Evolutionary conservation across 2,113 vertebrate genomes (phyloP), one percentile per base, ranked within the genome.

Genomic region (Platycercus adscitus): DNA sequence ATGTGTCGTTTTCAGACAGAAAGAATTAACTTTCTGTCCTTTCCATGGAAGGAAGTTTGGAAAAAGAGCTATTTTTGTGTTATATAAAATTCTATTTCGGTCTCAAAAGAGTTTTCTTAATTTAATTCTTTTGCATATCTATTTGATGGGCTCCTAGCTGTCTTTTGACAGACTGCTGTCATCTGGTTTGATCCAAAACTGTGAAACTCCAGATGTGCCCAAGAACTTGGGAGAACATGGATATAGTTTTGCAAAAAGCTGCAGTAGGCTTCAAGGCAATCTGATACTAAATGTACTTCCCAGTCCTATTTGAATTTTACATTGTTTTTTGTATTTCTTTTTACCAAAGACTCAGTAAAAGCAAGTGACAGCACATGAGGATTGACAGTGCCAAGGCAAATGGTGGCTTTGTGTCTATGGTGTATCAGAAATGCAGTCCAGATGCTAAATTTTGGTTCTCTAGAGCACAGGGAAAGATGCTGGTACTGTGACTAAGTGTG

Each of bases 111-210:
- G 85, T 88, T 93, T 96, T 97, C 80, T 93, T 91, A 88, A 8
- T 96, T 58, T 86, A 81, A 95, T 93, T 86, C 88, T 83, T 91
- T 95, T 90, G 56, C 93, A 92, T 96, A 93, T 92, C 83, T 93
- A 75, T 86, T 86, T 90, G 88, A 94, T 96, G 93, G 90, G 95
- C 92, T 97, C 60, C 92, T 97, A 92, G 93, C 95, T 95, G 73
- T 91, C 95, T 94, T 92, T 93, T 96, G 93, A 95, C 90, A 96
- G 95, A 96, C 96, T 96, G 88, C 95, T 96, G 92, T 97, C 95
- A 96, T 94, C 91, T 91, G 95, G 61, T 88, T 96, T 94, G 90
- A 94, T 96, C 92, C 88, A 90, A 95, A 96, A 88, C 93, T 96
- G 88, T 96, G 92, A 96, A 96, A 76, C 95, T 97, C 95, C 96